phyloP scores from a whole-genome alignment of 2,113 vertebrate species.

The Conger conger region DNA sequence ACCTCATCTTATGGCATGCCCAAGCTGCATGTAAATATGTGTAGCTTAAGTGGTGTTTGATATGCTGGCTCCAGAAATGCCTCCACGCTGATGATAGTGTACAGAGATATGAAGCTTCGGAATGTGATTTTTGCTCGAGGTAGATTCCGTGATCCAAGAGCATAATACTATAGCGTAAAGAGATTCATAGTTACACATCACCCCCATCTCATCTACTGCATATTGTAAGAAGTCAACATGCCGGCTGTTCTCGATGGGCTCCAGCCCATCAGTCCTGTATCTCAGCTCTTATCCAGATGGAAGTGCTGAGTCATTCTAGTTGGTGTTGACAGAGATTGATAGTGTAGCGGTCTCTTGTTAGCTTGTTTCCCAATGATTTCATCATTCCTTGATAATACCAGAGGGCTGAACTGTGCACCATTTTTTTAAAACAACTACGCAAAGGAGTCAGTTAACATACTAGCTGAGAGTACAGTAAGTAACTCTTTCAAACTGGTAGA shows the following conservation, averaged over 20 bases:
- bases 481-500: not conserved
- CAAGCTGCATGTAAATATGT: too few relatives aligned
- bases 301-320: not conserved
- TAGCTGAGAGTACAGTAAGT: not conserved
- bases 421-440: not conserved
- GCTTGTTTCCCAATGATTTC: slow-evolving; percentile 2
- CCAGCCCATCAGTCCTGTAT: slow-evolving; percentile 7
- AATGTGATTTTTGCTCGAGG: too few relatives aligned
- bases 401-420: not conserved
- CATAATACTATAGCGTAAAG: too few relatives aligned
- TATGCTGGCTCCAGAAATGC: too few relatives aligned
- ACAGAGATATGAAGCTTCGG: too few relatives aligned
- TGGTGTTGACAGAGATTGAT: slow-evolving; percentile 21
- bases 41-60: too few relatives aligned
- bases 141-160: too few relatives aligned
- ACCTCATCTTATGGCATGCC: too few relatives aligned
- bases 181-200: not conserved
- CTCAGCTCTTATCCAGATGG: not conserved
- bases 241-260: not conserved
- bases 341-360: not conserved
- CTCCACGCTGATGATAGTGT: too few relatives aligned
- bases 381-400: slow-evolving; percentile 1
- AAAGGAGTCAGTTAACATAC: not conserved
- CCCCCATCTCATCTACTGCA: not conserved
- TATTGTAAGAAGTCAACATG: not conserved